Evolutionary conservation across 2,113 vertebrate genomes (phyloP).

Genomic region (Platycercus adscitus): DNA sequence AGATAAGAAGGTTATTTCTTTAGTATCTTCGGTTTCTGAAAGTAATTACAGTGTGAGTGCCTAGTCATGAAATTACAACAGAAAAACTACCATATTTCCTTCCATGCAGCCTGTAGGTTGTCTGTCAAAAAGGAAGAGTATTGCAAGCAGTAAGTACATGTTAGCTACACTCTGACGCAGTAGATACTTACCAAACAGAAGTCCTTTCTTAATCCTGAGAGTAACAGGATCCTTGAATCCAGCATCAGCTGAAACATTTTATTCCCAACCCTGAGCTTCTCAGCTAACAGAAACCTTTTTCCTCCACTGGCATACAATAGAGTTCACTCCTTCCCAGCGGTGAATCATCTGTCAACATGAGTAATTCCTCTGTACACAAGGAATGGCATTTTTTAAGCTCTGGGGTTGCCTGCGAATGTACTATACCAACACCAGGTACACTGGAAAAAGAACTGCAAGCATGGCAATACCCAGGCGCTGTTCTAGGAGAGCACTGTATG

Average conservation of each 20-base stretch:
- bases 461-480: fast-evolving
- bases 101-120: neutral
- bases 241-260: neutral
- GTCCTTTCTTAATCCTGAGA: neutral
- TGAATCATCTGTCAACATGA: neutral
- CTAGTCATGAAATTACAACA: neutral
- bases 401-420: neutral
- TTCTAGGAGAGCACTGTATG: neutral
- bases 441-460: neutral
- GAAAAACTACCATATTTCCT: neutral
- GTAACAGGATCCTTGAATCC: fast-evolving
- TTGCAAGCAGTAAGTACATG: neutral
- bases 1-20: neutral
- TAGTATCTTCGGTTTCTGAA: neutral
- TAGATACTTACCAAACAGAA: neutral
- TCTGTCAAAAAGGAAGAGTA: neutral
- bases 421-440: neutral
- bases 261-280: neutral
- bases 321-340: neutral
- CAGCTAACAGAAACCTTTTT: neutral
- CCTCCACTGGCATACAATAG: neutral
- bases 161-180: neutral
- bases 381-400: neutral
- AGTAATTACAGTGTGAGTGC: neutral
- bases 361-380: neutral